Evolutionary conservation across 1,140 invertebrate species (phyloP), one percentile per base, ranked within the genome.

Genomic region (Sinonovacula constricta): DNA sequence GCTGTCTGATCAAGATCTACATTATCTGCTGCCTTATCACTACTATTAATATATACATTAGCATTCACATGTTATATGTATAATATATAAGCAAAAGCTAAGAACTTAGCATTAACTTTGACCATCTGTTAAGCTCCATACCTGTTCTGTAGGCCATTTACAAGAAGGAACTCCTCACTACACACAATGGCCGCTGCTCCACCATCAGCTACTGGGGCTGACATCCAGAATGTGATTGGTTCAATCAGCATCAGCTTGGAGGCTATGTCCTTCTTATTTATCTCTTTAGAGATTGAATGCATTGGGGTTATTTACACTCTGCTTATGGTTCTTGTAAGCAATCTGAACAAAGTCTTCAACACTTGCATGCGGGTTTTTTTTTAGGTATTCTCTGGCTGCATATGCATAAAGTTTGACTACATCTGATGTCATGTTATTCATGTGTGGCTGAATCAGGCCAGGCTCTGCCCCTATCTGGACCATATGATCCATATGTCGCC

Each of bases 271-370:
- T 84, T 66, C 49, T 69, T 51, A 62, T 77, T 22, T 56, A 78
- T 60, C 60, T 82, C 75, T 79, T 71, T 70, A 28, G 79, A 62
- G 22, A 87, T 81, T 14, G 83, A n/a, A 83, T 22, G 88, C 94
- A 91, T 93, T 95, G 83, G 97, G 97, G 92, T 99, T 99, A 87
- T 99, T 98, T 0, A 94, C 92, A 0, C 97, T 99, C 92, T 99
- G 98, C 83, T 96, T 94, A 89, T 99, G 97, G 92, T 99, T 99
- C 90, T 99, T 99, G 80, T 95, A 95, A 0, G 98, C 97, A 86
- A 99, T 97, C 92, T 99, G 98, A 0, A 97, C 98, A 89, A 99
- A 95, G 89, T 99, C 97, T 59, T 97, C 94, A 15, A 95, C 93
- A 80, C 94, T 98, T 0, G 97, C 97, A 30, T 97, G 84, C 84